Base-by-base conservation (phyloP, 2,113 vertebrate species). In the Theristicus caerulescens region DNA sequence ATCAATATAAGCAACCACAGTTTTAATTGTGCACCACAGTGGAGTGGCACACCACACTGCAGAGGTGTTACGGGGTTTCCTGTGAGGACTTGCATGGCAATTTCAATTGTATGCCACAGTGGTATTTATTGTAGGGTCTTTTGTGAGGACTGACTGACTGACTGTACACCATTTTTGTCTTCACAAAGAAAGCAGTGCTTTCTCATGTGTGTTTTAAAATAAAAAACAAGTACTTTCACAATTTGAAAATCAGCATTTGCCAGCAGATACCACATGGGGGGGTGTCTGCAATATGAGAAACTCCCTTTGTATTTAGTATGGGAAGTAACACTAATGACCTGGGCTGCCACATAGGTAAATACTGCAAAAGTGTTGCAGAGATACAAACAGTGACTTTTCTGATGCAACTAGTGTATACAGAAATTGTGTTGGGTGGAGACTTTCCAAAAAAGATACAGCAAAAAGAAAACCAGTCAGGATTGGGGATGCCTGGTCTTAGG, bases 201-300 rank as follows among this genome's bases (percentile, higher is more conserved):
- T 86, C 52, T 93, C 19, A 5, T 32, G 16, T 36, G 40, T 84
- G 16, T 76, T 94, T 94, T 72, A 89, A 84, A 89, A 62, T 49
- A 79, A 82, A 89, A 82, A 4, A 0, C 11, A 80, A 55, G 14
- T 66, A 44, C 17, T 59, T 92, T 87, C 7, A 77, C 66, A 38
- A 25, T 58, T 81, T 85, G 51, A 78, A 88, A 85, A 93, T 70
- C 70, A 52, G 95, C 96, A 96, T 97, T 97, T 97, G 74, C 95
- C 65, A 83, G 74, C 74, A 94, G 84, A 70, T 95, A 80, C 96
- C 95, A 94, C 95, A 78, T 90, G 97, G 89, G 59, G 84, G 94
- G n/a, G 93, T 96, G 64, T 97, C 96, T 95, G 89, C 94, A 47
- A 93, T 97, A 77, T 71, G 91, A 59, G 93, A 94, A 94, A 91